These are phyloP conservation scores for Cryptocephalus moraei DNA, from an alignment of 2,888 invertebrate genomes.

Conservation along the genomic window DNA sequence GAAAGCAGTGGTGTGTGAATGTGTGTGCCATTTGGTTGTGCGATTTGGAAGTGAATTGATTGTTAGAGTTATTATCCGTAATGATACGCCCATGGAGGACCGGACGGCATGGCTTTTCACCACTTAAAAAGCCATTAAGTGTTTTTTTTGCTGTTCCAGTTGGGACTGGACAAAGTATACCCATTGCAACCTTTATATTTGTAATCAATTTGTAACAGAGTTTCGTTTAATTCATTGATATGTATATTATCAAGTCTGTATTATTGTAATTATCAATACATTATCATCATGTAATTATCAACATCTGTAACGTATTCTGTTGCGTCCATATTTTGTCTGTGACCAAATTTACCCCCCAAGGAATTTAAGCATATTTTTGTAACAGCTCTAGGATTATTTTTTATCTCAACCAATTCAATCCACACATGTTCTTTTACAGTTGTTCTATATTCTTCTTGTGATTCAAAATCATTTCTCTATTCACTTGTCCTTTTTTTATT, in stretches of 20 bases:
- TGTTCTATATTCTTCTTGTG: constrained; percentile 6
- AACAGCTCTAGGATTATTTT: constrained; percentile 15
- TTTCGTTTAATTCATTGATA: constrained; percentile 7
- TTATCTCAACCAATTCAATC: constrained; percentile 17
- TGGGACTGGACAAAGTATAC: too few relatives aligned
- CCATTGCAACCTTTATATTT: constrained; percentile 12
- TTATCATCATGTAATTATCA: constrained; percentile 10
- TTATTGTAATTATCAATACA: constrained; percentile 8
- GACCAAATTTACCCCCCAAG: constrained; percentile 17
- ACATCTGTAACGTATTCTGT: constrained; percentile 4
- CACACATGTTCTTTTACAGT: constrained; percentile 12
- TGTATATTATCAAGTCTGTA: constrained; percentile 10
- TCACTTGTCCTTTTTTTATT: too few relatives aligned
- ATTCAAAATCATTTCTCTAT: constrained; percentile 4
- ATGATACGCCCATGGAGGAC: too few relatives aligned
- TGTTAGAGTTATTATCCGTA: too few relatives aligned
- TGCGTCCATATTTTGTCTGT: constrained; percentile 6
- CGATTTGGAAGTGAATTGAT: too few relatives aligned
- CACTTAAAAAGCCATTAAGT: too few relatives aligned
- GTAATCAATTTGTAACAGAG: constrained; percentile 7
- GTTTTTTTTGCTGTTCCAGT: too few relatives aligned
- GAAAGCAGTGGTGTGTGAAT: too few relatives aligned
- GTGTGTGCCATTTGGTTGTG: too few relatives aligned
- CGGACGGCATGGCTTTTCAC: too few relatives aligned
- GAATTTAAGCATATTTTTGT: constrained; percentile 18